phyloP scores from a whole-genome alignment of 2,113 vertebrate genomes.

The Microcebus griseorufus region DNA sequence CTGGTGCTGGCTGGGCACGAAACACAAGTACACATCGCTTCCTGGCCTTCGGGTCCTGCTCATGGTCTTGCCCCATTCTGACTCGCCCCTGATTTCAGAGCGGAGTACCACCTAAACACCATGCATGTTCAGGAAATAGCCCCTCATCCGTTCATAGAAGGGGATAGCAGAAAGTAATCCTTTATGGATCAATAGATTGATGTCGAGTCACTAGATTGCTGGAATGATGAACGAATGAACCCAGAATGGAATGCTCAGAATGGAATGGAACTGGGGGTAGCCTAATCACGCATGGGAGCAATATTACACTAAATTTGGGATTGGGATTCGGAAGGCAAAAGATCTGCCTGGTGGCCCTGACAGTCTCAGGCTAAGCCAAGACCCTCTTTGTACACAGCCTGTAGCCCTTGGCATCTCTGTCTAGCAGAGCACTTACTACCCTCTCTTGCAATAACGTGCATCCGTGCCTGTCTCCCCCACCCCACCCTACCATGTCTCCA shows the following conservation, averaged over 20 bases:
- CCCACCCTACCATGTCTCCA: neutral
- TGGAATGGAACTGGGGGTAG: neutral
- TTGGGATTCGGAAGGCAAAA: neutral
- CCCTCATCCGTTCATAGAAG: neutral
- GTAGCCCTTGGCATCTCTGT: neutral
- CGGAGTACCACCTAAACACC: neutral
- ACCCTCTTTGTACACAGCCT: neutral
- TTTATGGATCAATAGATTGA: neutral
- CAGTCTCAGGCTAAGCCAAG: neutral
- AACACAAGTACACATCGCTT: neutral
- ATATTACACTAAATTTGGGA: neutral
- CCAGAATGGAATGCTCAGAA: neutral
- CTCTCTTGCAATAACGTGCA: neutral
- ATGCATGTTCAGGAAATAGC: neutral
- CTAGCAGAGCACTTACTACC: neutral
- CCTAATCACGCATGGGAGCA: neutral
- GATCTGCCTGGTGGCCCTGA: neutral
- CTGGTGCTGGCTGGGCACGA: neutral
- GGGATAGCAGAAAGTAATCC: neutral
- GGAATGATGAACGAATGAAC: neutral
- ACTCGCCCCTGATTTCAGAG: neutral
- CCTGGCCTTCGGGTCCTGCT: neutral
- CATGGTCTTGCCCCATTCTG: neutral
- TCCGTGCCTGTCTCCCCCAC: accelerated
- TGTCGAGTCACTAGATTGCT: neutral